These are phyloP conservation scores for Microcebus murinus DNA, from an alignment of 2,113 vertebrate genomes.

Conservation along the genomic window DNA sequence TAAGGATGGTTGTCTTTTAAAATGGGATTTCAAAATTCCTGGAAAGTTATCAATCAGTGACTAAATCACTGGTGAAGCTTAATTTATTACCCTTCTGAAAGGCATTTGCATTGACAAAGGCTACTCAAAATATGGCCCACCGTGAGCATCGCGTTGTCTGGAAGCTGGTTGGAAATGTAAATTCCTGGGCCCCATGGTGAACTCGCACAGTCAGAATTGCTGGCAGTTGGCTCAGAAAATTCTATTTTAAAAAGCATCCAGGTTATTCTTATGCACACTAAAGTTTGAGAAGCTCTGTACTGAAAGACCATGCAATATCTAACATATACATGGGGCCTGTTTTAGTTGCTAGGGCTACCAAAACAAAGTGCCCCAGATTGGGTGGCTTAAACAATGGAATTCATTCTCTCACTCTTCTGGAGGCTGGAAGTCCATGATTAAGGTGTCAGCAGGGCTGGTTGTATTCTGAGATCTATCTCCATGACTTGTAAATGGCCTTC, in stretches of 20 bases:
- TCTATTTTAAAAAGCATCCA: background rate
- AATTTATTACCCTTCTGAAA: background rate
- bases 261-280: background rate
- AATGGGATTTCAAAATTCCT: constrained; percentile 3
- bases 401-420: background rate
- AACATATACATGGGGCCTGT: background rate
- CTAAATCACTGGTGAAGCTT: background rate
- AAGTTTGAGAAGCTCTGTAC: background rate
- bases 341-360: background rate
- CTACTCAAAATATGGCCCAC: background rate
- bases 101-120: background rate
- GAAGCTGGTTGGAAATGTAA: background rate
- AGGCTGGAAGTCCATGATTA: background rate
- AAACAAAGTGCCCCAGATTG: background rate
- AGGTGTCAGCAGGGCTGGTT: background rate
- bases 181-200: background rate
- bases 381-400: background rate
- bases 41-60: background rate
- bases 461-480: background rate
- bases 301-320: background rate
- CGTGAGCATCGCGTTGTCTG: background rate
- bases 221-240: background rate
- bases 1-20: constrained; percentile 5
- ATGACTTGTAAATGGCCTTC: background rate
- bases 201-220: background rate